These are phyloP conservation scores for Acheta domesticus DNA, from an alignment of 2,888 invertebrate genomes.

Conservation along the genomic window DNA sequence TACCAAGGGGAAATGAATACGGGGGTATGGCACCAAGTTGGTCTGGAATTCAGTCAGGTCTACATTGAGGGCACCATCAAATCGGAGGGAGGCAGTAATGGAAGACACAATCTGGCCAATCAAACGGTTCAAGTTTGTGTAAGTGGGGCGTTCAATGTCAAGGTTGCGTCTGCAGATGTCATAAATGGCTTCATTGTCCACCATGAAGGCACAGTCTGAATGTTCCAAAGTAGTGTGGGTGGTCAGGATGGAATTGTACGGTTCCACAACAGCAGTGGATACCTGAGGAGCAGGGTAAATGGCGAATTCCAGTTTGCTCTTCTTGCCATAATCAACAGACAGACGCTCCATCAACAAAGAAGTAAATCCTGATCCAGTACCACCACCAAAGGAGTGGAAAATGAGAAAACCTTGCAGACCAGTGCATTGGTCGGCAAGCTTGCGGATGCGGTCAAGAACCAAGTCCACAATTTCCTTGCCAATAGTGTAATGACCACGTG, in stretches of 20 bases:
- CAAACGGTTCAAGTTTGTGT: constrained; percentile 59
- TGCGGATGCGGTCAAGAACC: no score
- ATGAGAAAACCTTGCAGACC: constrained; percentile 50
- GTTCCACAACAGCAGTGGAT: constrained; percentile 51
- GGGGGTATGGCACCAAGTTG: constrained; percentile 59
- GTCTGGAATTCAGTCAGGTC: constrained; percentile 62
- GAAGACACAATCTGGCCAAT: constrained; percentile 59
- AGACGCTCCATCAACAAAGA: constrained; percentile 64
- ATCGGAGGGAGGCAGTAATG: constrained; percentile 58
- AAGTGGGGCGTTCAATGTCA: constrained; percentile 57
- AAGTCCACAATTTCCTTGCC: no score
- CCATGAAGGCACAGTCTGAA: constrained; percentile 63
- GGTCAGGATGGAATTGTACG: constrained; percentile 58
- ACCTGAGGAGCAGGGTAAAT: constrained; percentile 62
- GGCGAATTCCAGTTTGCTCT: constrained; percentile 62
- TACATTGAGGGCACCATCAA: constrained; percentile 60
- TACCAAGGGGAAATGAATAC: constrained; percentile 60
- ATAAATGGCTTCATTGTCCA: constrained; percentile 53
- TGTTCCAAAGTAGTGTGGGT: constrained; percentile 62
- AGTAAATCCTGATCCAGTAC: constrained; percentile 63
- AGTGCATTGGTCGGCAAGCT: no score
- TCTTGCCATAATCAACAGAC: constrained; percentile 63
- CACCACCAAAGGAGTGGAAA: constrained; percentile 62
- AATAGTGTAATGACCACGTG: no score
- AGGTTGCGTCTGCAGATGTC: constrained; percentile 58